Conservation (phyloP, 2,888 invertebrate genomes). For the Ochlodes sylvanus region DNA sequence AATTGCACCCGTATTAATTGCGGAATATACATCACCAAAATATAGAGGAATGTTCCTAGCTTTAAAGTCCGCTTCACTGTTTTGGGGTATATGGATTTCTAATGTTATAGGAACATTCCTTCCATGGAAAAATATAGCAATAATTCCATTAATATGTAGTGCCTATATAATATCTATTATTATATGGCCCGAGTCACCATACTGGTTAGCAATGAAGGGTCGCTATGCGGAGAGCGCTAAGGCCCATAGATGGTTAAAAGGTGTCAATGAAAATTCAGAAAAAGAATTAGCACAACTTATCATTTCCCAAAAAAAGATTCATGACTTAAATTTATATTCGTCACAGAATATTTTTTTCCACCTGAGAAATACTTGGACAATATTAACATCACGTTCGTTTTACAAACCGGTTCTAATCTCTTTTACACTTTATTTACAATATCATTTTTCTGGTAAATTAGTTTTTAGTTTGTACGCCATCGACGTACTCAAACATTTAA, state of each 20-base stretch:
- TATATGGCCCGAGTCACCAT: conserved; percentile 43
- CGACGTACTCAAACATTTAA: conserved; percentile 45
- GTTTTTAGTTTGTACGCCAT: conserved; percentile 43
- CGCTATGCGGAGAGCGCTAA: conserved; percentile 40
- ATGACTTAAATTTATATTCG: background rate
- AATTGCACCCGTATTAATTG: conserved; percentile 46
- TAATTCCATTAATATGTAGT: conserved; percentile 36
- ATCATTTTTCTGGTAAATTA: conserved; percentile 44
- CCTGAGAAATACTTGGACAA: background rate
- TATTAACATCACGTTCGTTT: background rate
- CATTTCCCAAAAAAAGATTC: background rate
- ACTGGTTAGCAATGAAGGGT: conserved; percentile 44
- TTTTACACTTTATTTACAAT: conserved; percentile 17
- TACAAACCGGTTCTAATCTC: background rate
- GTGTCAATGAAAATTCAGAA: conserved; percentile 39
- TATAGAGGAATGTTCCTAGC: conserved; percentile 53
- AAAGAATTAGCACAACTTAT: conserved; percentile 28
- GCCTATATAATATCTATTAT: conserved; percentile 39
- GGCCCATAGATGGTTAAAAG: conserved; percentile 43
- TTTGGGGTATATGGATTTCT: conserved; percentile 52
- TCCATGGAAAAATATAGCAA: conserved; percentile 43
- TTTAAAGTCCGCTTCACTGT: conserved; percentile 49
- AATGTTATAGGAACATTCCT: conserved; percentile 47
- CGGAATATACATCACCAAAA: conserved; percentile 53
- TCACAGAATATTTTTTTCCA: background rate